Percentiles rank a stretch among this genome's conserved stretches.
These are phyloP conservation scores for Halichoeres trimaculatus DNA, from an alignment of 2,113 vertebrate genomes.

Conservation along the genomic window DNA sequence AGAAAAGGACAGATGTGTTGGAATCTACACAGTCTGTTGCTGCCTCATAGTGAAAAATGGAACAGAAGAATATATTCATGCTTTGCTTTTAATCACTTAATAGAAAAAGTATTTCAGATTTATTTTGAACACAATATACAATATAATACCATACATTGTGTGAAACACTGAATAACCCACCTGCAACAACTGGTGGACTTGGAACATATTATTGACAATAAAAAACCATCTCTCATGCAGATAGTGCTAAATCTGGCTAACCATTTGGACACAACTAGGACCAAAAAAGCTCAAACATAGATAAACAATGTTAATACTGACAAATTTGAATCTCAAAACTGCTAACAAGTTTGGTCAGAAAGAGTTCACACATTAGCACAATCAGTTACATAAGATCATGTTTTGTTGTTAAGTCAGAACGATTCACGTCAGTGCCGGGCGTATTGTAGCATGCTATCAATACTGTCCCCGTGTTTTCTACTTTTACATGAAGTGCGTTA, in stretches of 20 bases:
- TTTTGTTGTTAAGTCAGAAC: slow-evolving; percentile 78
- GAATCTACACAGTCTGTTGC: slow-evolving; percentile 4
- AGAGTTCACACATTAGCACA: slow-evolving; percentile 92
- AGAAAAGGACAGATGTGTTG: too few relatives aligned
- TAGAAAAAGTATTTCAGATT: slow-evolving; percentile 98
- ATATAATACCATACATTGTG: slow-evolving; percentile 98
- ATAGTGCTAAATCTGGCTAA: slow-evolving; percentile 89
- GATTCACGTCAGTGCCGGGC: slow-evolving; percentile 86
- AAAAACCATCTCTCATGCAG: slow-evolving; percentile 94
- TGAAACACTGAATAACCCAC: slow-evolving; percentile 92
- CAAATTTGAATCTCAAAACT: slow-evolving; percentile 87
- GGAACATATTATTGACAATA: slow-evolving; percentile 73
- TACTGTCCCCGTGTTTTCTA: slow-evolving; percentile 62
- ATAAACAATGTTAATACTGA: slow-evolving; percentile 90
- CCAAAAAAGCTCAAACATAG: slow-evolving; percentile 90
- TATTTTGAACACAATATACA: slow-evolving; percentile 97
- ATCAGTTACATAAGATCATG: slow-evolving; percentile 91
- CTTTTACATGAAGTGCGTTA: slow-evolving; percentile 75
- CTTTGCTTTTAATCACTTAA: slow-evolving; percentile 97
- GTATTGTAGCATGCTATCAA: slow-evolving; percentile 83
- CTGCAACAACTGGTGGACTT: slow-evolving; percentile 90
- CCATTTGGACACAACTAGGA: slow-evolving; percentile 89
- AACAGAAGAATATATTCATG: slow-evolving; percentile 86
- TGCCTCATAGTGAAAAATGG: slow-evolving; percentile 29
- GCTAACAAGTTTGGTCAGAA: slow-evolving; percentile 90